Evolutionary conservation across 1,140 invertebrate genomes (phyloP).

Genomic region (Hermatobates lingyangjiaoensis): DNA sequence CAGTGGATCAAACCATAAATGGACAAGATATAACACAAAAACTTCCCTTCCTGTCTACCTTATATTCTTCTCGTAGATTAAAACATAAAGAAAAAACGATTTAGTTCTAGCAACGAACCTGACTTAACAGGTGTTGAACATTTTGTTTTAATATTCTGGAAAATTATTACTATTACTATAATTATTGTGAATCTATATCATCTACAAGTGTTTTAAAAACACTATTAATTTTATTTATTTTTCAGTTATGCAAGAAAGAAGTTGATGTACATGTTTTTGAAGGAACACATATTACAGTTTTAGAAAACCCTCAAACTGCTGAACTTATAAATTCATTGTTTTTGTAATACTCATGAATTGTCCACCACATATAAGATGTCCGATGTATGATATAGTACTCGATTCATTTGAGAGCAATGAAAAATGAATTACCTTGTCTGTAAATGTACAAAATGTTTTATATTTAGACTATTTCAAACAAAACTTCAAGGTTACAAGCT

Average conservation of each 20-base stretch:
- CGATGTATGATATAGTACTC: too few species aligned
- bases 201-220: neutral
- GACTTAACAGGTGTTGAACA: neutral
- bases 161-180: neutral
- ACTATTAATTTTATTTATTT: neutral
- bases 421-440: too few species aligned
- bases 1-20: too few species aligned
- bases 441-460: too few species aligned
- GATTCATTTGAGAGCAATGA: too few species aligned
- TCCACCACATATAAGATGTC: too few species aligned
- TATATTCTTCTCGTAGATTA: neutral
- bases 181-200: neutral
- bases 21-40: too few species aligned
- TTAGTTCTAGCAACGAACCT: neutral
- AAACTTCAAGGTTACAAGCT: too few species aligned
- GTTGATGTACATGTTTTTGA: neutral
- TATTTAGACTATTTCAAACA: too few species aligned
- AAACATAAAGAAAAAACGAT: neutral
- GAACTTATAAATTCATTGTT: neutral
- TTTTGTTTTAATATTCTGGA: neutral
- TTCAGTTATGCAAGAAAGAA: neutral
- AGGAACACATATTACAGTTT: conserved; percentile 3
- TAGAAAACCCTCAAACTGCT: neutral
- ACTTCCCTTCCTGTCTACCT: too few species aligned
- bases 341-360: too few species aligned